These are phyloP conservation scores for Peromyscus nudipes DNA, from an alignment of 2,797 vertebrate genomes.

Conservation along the genomic window DNA sequence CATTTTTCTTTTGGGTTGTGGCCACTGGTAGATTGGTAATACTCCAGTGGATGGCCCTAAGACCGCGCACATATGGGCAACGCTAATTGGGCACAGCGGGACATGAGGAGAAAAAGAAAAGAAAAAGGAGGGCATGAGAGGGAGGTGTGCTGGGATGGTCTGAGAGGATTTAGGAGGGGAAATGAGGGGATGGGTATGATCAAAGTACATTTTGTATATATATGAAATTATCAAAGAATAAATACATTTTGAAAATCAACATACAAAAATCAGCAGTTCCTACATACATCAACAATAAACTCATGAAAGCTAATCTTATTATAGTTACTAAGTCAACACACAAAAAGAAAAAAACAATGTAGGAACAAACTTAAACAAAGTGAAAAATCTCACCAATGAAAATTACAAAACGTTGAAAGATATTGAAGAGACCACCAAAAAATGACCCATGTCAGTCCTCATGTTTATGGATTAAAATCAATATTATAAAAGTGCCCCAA, in stretches of 20 bases:
- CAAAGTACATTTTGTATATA: background rate
- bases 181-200: background rate
- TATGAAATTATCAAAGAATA: background rate
- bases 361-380: background rate
- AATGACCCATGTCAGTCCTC: background rate
- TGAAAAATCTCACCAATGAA: background rate
- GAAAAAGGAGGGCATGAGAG: background rate
- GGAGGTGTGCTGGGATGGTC: background rate
- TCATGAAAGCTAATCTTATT: background rate
- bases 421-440: background rate
- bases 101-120: background rate
- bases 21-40: background rate
- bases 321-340: background rate
- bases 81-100: conserved; percentile 11
- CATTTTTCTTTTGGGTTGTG: background rate
- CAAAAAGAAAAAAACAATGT: background rate
- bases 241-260: background rate
- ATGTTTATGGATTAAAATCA: background rate
- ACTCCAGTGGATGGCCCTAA: background rate
- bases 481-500: background rate
- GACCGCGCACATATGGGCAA: background rate
- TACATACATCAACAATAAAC: background rate
- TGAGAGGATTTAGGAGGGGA: background rate
- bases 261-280: background rate
- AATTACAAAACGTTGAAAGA: background rate